Percentiles rank a stretch among this genome's conserved stretches.
Evolutionary conservation across 1,140 invertebrate genomes (phyloP).

Genomic region (Eciton burchellii): DNA sequence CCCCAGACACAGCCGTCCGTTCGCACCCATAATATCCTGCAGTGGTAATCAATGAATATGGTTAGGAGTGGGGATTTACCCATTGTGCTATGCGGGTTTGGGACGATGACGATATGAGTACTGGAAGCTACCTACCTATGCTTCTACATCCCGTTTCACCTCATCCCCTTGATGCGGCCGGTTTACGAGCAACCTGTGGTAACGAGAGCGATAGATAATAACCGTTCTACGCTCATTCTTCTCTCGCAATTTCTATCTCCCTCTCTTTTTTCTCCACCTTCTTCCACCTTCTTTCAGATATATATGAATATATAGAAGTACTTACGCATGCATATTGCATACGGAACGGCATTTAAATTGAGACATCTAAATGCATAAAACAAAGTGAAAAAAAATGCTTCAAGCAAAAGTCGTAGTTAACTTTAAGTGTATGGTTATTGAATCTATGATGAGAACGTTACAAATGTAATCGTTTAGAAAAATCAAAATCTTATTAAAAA

Average conservation of each 20-base stretch:
- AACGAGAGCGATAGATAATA: slow-evolving; percentile 87
- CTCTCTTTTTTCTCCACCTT: slow-evolving; percentile 18
- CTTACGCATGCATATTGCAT: slow-evolving; percentile 4
- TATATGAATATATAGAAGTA: background rate
- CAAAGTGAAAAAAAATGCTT: too few relatives aligned
- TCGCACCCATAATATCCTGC: slow-evolving; percentile 80
- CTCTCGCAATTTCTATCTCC: slow-evolving; percentile 51
- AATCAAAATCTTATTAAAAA: too few relatives aligned
- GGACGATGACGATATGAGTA: slow-evolving; percentile 76
- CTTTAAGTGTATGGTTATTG: too few relatives aligned
- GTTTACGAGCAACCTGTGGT: slow-evolving; percentile 86
- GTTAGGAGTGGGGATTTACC: slow-evolving; percentile 52
- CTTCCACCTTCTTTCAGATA: slow-evolving; percentile 61
- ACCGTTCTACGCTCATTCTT: slow-evolving; percentile 81
- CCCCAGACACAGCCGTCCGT: slow-evolving; percentile 80
- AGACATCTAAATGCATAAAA: too few relatives aligned
- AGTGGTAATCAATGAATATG: slow-evolving; percentile 72
- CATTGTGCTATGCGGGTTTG: slow-evolving; percentile 66
- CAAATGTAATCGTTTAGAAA: too few relatives aligned
- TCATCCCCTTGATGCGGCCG: slow-evolving; percentile 81
- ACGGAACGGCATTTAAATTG: too few relatives aligned
- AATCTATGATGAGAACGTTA: too few relatives aligned
- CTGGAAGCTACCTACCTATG: slow-evolving; percentile 80
- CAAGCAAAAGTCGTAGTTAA: too few relatives aligned
- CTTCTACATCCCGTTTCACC: slow-evolving; percentile 72